phyloP scores from a whole-genome alignment of 2,797 vertebrate genomes.

The Sebastes oblongus region DNA sequence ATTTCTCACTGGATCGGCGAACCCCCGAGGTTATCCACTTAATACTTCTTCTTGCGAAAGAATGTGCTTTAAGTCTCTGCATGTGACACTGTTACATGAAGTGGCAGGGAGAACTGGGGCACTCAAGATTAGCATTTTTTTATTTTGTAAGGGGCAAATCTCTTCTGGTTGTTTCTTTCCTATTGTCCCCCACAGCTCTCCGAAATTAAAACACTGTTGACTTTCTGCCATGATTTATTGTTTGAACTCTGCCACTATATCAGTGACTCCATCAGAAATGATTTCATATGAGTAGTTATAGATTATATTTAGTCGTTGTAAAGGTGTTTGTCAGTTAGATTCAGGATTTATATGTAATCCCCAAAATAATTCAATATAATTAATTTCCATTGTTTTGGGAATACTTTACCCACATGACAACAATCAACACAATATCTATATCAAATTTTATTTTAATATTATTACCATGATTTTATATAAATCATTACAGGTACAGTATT shows the following conservation, averaged over 20 bases:
- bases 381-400: background rate
- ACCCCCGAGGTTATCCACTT: constrained; percentile 39
- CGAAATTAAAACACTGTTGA: background rate
- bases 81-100: constrained; percentile 62
- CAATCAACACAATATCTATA: background rate
- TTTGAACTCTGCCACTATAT: background rate
- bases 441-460: too few relatives aligned
- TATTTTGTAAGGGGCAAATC: constrained; percentile 8
- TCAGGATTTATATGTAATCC: background rate
- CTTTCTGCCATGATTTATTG: background rate
- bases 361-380: background rate
- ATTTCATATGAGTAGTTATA: background rate
- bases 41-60: constrained; percentile 44
- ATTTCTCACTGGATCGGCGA: constrained; percentile 23
- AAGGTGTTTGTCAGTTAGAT: background rate
- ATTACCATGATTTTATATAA: background rate
- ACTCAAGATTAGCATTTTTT: constrained; percentile 24
- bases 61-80: constrained; percentile 63
- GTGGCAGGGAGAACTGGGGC: constrained; percentile 1
- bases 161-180: background rate
- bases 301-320: background rate
- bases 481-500: background rate
- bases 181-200: background rate
- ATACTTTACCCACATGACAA: background rate
- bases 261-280: background rate